Percentiles rank a stretch among this genome's conserved stretches.
phyloP scores from a whole-genome alignment of 2,797 vertebrate genomes.

The Gallinago nigripennis region DNA sequence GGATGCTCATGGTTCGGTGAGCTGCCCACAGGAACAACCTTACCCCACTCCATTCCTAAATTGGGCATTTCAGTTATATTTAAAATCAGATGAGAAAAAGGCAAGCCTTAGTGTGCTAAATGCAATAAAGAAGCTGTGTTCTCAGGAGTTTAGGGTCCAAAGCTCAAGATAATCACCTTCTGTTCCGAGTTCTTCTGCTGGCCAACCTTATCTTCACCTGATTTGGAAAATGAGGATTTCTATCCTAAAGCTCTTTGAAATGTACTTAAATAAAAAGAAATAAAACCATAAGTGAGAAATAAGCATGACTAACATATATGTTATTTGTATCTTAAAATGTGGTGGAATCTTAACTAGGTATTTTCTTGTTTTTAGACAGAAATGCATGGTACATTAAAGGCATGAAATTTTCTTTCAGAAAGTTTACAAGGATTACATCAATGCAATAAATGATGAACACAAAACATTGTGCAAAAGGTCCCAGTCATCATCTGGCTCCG shows the following conservation, averaged over 20 bases:
- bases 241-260: background rate
- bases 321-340: background rate
- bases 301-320: background rate
- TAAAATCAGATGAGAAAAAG: background rate
- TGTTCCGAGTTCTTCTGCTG: background rate
- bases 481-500: background rate
- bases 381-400: background rate
- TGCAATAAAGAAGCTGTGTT: background rate
- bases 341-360: background rate
- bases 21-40: background rate
- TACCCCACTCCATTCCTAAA: background rate
- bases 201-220: background rate
- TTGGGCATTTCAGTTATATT: background rate
- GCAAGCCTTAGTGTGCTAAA: background rate
- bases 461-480: constrained; percentile 9
- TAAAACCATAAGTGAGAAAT: rapidly evolving
- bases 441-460: background rate
- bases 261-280: background rate
- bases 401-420: background rate
- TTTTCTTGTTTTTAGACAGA: background rate
- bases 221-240: background rate
- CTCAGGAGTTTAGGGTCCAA: background rate
- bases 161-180: background rate
- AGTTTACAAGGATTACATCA: background rate
- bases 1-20: background rate